These are phyloP conservation scores for Heliconius sara DNA, from an alignment of 2,888 invertebrate species.

Conservation along the genomic window DNA sequence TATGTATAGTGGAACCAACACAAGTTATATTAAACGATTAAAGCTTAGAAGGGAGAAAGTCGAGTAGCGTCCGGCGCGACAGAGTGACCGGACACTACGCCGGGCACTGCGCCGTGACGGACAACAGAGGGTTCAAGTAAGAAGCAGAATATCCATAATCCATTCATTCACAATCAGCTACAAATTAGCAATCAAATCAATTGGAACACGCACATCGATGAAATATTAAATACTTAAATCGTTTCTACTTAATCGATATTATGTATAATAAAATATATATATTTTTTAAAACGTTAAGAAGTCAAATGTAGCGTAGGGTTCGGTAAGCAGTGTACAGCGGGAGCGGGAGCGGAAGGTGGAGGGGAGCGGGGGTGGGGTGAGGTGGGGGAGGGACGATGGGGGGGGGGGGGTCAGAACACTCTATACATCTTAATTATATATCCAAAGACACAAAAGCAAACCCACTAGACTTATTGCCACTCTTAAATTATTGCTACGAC, in stretches of 20 bases:
- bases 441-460: constrained; percentile 77
- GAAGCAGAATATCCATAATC: constrained; percentile 42
- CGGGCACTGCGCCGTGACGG: constrained; percentile 12
- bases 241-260: constrained; percentile 69
- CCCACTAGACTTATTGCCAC: constrained; percentile 81
- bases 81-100: constrained; percentile 14
- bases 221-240: constrained; percentile 63
- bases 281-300: constrained; percentile 71
- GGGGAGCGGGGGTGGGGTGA: constrained; percentile 59
- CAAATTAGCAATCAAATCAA: constrained; percentile 50
- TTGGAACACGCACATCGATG: constrained; percentile 57
- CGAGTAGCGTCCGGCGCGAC: constrained; percentile 10
- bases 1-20: constrained; percentile 54
- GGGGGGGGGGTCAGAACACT: constrained; percentile 49
- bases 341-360: constrained; percentile 51
- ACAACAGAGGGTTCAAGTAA: constrained; percentile 30
- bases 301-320: constrained; percentile 77
- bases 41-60: constrained; percentile 37
- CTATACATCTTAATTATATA: constrained; percentile 64
- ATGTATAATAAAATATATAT: constrained; percentile 74
- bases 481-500: constrained; percentile 83
- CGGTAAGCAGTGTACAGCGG: constrained; percentile 79
- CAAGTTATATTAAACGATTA: constrained; percentile 47
- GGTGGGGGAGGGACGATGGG: constrained; percentile 40
- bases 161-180: constrained; percentile 46